Evolutionary conservation across 2,797 vertebrate species (phyloP).

Genomic region (Erethizon dorsatum): DNA sequence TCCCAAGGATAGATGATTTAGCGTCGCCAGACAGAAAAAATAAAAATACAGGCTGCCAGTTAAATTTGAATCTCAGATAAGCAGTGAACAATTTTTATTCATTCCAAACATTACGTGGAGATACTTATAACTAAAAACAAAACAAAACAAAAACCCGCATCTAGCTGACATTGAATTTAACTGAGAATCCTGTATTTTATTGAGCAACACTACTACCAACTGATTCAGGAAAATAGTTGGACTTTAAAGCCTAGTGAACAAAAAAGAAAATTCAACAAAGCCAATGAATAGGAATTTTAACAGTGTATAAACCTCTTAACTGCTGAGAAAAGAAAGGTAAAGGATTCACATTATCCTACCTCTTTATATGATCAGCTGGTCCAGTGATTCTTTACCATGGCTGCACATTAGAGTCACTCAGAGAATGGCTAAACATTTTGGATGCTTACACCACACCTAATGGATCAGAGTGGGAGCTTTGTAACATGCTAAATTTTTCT

Average conservation of each 20-base stretch:
- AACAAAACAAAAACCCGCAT: neutral
- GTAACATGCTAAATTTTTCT: neutral
- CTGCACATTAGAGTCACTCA: neutral
- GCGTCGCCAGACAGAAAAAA: neutral
- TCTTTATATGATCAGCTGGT: neutral
- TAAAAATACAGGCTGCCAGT: neutral
- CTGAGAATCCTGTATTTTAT: neutral
- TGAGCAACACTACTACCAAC: neutral
- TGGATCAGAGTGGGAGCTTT: neutral
- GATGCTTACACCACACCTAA: neutral
- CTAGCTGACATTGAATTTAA: slow-evolving; percentile 49
- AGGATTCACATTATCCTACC: neutral
- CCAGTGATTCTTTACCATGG: neutral
- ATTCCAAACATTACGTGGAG: neutral
- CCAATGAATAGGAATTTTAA: slow-evolving; percentile 15
- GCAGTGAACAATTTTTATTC: neutral
- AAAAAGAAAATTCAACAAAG: slow-evolving; percentile 47
- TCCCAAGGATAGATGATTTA: neutral
- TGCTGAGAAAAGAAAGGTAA: neutral
- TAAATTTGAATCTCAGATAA: slow-evolving; percentile 51
- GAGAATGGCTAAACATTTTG: neutral
- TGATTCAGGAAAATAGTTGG: slow-evolving; percentile 24
- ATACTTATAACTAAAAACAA: neutral
- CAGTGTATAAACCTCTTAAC: slow-evolving; percentile 26
- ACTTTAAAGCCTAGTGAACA: neutral